A percentile compares a stretch with the other conserved stretches of the same genome.
These are phyloP conservation scores for Gastrophysa polygoni DNA, from an alignment of 2,888 invertebrate species.

Conservation along the genomic window DNA sequence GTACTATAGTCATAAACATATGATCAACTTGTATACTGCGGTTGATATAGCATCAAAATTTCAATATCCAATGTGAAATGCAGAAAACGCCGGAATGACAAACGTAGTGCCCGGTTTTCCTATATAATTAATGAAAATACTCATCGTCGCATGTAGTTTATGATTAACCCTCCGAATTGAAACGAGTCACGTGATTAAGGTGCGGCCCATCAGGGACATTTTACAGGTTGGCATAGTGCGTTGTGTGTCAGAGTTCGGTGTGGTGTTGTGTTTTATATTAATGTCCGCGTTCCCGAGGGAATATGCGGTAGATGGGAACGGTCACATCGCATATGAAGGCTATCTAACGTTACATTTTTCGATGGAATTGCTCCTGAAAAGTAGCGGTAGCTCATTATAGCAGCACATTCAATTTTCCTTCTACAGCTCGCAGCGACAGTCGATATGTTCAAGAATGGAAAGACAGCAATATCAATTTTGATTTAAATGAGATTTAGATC, in stretches of 20 bases:
- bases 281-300: not conserved
- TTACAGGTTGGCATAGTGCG: not conserved
- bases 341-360: not conserved
- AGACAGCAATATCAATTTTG: too few species aligned
- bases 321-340: not conserved
- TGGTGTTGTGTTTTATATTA: not conserved
- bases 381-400: too few species aligned
- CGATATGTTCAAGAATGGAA: too few species aligned
- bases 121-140: not conserved
- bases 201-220: constrained; percentile 40
- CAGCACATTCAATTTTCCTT: too few species aligned
- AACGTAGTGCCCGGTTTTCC: not conserved
- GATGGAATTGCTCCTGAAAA: too few species aligned
- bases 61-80: too few species aligned
- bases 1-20: too few species aligned
- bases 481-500: too few species aligned
- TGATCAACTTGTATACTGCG: too few species aligned
- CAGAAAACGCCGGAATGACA: too few species aligned
- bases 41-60: too few species aligned
- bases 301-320: not conserved
- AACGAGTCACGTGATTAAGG: constrained; percentile 44
- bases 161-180: constrained; percentile 31
- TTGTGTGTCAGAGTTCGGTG: not conserved
- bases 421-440: too few species aligned
- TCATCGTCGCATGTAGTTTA: not conserved